Evolutionary conservation across 1,140 invertebrate genomes (phyloP).

Genomic region (Stegodyphus dumicola): DNA sequence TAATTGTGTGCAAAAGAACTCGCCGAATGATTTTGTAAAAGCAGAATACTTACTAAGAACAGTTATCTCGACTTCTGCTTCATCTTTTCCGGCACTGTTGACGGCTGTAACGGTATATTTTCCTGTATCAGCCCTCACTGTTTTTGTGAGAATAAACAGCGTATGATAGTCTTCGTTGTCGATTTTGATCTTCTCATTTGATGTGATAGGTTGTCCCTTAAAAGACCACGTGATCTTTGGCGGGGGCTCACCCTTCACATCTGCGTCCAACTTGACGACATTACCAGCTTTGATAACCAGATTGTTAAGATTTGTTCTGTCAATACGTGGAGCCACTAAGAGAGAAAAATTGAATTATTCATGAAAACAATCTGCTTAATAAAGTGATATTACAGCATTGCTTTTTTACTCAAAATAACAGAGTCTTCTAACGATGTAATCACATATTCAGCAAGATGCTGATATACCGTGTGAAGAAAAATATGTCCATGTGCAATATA

Average conservation of each 20-base stretch:
- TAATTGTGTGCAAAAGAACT: too few species aligned
- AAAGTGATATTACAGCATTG: too few species aligned
- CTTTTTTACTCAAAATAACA: too few species aligned
- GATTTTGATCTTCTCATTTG: constrained; percentile 55
- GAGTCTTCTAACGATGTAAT: too few species aligned
- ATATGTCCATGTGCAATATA: too few species aligned
- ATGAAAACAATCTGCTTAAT: too few species aligned
- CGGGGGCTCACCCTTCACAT: constrained; percentile 89
- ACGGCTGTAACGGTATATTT: constrained; percentile 91
- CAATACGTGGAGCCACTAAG: constrained; percentile 90
- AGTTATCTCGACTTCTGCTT: constrained; percentile 89
- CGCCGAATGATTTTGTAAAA: too few species aligned
- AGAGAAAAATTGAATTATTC: constrained; percentile 70
- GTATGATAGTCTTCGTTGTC: constrained; percentile 70
- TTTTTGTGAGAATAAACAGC: constrained; percentile 86
- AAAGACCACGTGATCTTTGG: constrained; percentile 87
- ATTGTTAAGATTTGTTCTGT: constrained; percentile 90
- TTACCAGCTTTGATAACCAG: constrained; percentile 87
- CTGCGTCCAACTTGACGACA: constrained; percentile 86
- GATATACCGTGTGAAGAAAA: too few species aligned
- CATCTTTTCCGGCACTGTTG: constrained; percentile 94
- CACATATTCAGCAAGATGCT: too few species aligned
- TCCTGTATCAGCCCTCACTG: constrained; percentile 85
- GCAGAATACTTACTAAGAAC: constrained; percentile 76
- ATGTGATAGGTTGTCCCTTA: constrained; percentile 73